phyloP scores from a whole-genome alignment of 1,140 invertebrate genomes.

The Pinna nobilis region DNA sequence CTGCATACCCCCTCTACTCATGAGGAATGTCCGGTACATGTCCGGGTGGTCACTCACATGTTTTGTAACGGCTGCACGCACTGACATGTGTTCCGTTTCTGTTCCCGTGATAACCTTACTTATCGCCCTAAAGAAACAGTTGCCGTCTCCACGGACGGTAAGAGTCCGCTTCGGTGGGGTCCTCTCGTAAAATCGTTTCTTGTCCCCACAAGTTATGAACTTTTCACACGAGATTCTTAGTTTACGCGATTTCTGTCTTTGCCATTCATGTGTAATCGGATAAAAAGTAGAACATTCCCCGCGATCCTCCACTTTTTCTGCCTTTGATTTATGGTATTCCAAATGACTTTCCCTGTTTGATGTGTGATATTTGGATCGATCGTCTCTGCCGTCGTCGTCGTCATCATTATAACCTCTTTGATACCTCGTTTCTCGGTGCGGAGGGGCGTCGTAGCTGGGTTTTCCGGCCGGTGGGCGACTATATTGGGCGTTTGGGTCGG shows the following conservation, averaged over 20 bases:
- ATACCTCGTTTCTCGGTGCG: not conserved
- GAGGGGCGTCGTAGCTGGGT: not conserved
- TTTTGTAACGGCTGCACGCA: slow-evolving; percentile 46
- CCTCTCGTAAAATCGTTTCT: slow-evolving; percentile 40
- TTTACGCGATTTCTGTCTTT: slow-evolving; percentile 35
- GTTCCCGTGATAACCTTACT: slow-evolving; percentile 48
- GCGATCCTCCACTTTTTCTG: slow-evolving; percentile 2
- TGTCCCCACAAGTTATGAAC: slow-evolving; percentile 31
- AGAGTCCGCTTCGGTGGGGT: slow-evolving; percentile 46
- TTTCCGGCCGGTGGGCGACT: not conserved
- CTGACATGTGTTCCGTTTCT: slow-evolving; percentile 48
- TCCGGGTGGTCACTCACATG: slow-evolving; percentile 52
- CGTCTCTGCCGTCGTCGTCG: not conserved
- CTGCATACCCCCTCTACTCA: slow-evolving; percentile 53
- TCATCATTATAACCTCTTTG: not conserved
- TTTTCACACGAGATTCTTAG: slow-evolving; percentile 36
- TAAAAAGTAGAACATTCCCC: slow-evolving; percentile 1
- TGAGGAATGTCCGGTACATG: slow-evolving; percentile 52
- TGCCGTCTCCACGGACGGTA: slow-evolving; percentile 42
- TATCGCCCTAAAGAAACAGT: slow-evolving; percentile 56
- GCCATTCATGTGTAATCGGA: slow-evolving; percentile 36
- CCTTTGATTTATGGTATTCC: not conserved
- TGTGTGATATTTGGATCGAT: not conserved
- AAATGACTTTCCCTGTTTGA: not conserved
- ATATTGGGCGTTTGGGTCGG: not conserved